Base-by-base conservation (phyloP, 2,888 invertebrate species). In the Acrobasis consociella region DNA sequence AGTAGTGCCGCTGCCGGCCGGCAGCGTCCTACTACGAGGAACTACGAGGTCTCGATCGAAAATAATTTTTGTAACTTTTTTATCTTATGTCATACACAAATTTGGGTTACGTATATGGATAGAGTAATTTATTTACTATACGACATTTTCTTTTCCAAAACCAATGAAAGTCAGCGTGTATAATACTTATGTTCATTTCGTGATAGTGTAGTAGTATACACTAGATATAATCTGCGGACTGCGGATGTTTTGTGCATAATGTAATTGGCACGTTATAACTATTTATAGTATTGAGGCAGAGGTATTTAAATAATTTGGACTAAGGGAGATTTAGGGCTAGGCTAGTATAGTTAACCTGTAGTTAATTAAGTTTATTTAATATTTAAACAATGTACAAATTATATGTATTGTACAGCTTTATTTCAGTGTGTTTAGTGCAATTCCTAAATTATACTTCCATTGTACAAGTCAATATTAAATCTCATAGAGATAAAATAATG, bases 401-500 rank as follows among this genome's bases (percentile, higher is more conserved):
- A 63, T 63, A 50, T 52, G 66, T 65, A 64, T 67, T 73, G 74
- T 77, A 76, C 72, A 77, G 77, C 76, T 80, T 79, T 71, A 69
- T 73, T 65, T 72, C 13, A 39, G 68, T 73, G 71, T 69, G 71
- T 75, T 71, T 77, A 77, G 74, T 78, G 73, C 70, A 75, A 78
- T 80, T 71, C 64, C 62, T 68, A 67, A 73, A 72, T 68, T 74
- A 74, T 71, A 75, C 74, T 78, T 76, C 68, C 68, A 76, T 70
- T 71, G 50, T 60, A 16, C 63, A 66, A 67, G 65, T 72, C 67
- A 69, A 73, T 77, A 76, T 58, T 58, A 81, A 83, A 76, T 77
- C 70, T 77, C 77, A 65, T 76, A 73, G 68, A 63, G 17, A 39
- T 42, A 56, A 58, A 37, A 46, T 49, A 8, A 31, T 60, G 37